Evolutionary conservation across 1,140 invertebrate species (phyloP).

Genomic region (Rhopalosiphum padi): DNA sequence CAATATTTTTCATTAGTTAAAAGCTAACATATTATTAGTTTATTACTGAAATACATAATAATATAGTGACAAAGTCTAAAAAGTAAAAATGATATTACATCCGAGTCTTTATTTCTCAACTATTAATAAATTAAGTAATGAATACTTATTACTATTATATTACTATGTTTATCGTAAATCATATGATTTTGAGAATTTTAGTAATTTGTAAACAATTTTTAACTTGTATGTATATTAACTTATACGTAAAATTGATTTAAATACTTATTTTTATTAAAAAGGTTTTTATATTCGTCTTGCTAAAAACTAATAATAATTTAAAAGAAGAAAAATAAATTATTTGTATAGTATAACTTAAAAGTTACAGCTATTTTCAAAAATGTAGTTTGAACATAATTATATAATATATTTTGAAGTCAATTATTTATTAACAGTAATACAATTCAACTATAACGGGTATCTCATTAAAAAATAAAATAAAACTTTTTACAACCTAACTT

Average conservation of each 20-base stretch:
- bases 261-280: background rate
- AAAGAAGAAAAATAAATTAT: background rate
- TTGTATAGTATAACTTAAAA: background rate
- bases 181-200: background rate
- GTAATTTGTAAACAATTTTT: background rate
- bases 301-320: background rate
- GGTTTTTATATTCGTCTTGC: background rate
- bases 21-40: background rate
- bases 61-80: background rate
- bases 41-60: background rate
- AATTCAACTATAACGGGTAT: background rate
- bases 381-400: too few relatives aligned
- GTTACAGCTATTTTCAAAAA: background rate
- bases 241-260: background rate
- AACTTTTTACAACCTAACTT: background rate
- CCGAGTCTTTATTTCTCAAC: background rate
- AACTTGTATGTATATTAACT: background rate
- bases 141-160: background rate
- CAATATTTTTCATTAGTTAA: background rate
- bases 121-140: background rate
- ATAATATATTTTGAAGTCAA: background rate
- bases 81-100: background rate
- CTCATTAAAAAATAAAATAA: background rate
- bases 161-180: background rate
- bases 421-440: background rate